These are phyloP conservation scores for Latheticus oryzae DNA, from an alignment of 2,888 invertebrate species.

Conservation along the genomic window DNA sequence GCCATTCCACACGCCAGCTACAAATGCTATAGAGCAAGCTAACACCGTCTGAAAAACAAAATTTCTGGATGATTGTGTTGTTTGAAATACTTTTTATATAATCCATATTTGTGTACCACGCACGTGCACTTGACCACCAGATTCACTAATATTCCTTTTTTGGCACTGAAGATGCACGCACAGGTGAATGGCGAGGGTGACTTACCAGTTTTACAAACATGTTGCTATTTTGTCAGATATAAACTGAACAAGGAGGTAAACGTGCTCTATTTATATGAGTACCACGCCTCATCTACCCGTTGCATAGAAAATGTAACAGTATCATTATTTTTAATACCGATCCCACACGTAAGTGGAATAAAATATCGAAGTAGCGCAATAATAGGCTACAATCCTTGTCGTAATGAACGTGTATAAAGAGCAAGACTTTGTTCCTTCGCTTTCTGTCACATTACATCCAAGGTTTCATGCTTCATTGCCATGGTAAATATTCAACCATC, in stretches of 20 bases:
- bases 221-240: conserved; percentile 50
- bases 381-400: conserved; percentile 45
- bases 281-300: conserved; percentile 62
- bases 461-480: conserved; percentile 64
- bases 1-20: conserved; percentile 61
- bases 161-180: conserved; percentile 15
- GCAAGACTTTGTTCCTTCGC: conserved; percentile 51
- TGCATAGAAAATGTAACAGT: conserved; percentile 62
- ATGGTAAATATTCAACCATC: conserved; percentile 61
- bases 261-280: conserved; percentile 57
- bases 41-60: conserved; percentile 58
- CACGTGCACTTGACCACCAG: conserved; percentile 25
- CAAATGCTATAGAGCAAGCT: conserved; percentile 58
- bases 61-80: too few relatives aligned
- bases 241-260: conserved; percentile 36
- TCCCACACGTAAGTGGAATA: conserved; percentile 62
- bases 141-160: conserved; percentile 30
- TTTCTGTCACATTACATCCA: conserved; percentile 62
- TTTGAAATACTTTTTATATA: too few relatives aligned
- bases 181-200: conserved; percentile 29
- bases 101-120: neutral
- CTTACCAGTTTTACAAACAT: conserved; percentile 64
- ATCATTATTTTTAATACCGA: conserved; percentile 60
- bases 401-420: conserved; percentile 35
- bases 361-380: conserved; percentile 52